These are phyloP conservation scores for Xenopus borealis DNA, from an alignment of 2,113 vertebrate species.

Conservation along the genomic window DNA sequence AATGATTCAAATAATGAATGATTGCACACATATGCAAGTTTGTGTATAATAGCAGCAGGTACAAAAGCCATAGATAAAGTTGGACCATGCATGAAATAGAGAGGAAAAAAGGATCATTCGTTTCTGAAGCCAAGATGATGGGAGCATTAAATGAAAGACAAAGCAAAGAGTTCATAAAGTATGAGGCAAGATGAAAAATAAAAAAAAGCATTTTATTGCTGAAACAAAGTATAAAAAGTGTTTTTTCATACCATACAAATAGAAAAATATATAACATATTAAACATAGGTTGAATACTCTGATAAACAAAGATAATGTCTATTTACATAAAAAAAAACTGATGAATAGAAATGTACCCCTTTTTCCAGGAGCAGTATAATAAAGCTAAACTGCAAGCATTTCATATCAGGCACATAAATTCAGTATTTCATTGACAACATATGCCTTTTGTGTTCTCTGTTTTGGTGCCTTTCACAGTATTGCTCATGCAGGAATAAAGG, in stretches of 20 bases:
- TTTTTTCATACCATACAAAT: constrained; percentile 37
- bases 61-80: background rate
- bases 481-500: too few species aligned
- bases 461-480: too few species aligned
- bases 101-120: background rate
- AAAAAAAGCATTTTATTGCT: constrained; percentile 38
- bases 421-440: too few species aligned
- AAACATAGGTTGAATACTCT: constrained; percentile 37
- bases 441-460: too few species aligned
- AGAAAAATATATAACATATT: constrained; percentile 43
- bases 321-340: constrained; percentile 21
- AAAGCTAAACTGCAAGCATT: background rate
- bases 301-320: constrained; percentile 30
- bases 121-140: background rate
- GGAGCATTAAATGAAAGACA: constrained; percentile 3
- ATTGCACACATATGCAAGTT: background rate
- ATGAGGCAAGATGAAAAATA: constrained; percentile 31
- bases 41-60: background rate
- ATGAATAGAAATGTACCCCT: background rate
- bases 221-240: constrained; percentile 38
- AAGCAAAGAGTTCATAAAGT: background rate
- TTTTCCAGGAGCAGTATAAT: background rate
- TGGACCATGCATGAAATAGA: background rate
- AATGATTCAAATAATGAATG: too few species aligned
- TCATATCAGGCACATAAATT: background rate